Conservation (phyloP, 2,888 invertebrate genomes). For the Liopterus haemorrhoidalis region DNA sequence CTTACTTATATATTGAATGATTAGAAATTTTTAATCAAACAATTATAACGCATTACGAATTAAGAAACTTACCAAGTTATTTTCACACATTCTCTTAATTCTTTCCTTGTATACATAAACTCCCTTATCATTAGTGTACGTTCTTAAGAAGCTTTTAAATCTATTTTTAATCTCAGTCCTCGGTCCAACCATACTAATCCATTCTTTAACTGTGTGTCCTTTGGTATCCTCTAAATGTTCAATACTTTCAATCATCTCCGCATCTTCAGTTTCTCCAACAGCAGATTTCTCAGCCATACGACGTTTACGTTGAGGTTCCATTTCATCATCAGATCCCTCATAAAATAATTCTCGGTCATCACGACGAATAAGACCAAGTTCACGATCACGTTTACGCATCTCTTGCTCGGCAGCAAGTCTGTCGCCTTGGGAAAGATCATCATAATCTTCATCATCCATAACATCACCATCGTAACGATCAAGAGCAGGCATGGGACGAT, state of each 20-base stretch:
- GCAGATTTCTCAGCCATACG: constrained; percentile 85
- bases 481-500: constrained; percentile 90
- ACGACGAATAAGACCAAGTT: constrained; percentile 50
- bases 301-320: constrained; percentile 59
- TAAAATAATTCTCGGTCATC: constrained; percentile 84
- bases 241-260: constrained; percentile 89
- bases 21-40: constrained; percentile 29
- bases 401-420: constrained; percentile 87
- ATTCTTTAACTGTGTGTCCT: constrained; percentile 89
- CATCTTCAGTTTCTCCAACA: constrained; percentile 67
- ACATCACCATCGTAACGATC: constrained; percentile 86
- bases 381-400: constrained; percentile 78
- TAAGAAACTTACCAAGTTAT: constrained; percentile 55
- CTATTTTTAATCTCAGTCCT: constrained; percentile 92
- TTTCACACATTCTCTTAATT: constrained; percentile 91
- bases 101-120: constrained; percentile 87
- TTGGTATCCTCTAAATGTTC: constrained; percentile 98
- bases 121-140: constrained; percentile 79
- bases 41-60: constrained; percentile 17
- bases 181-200: constrained; percentile 94
- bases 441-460: constrained; percentile 81
- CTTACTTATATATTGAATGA: no score
- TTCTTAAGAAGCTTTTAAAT: constrained; percentile 87
- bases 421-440: constrained; percentile 79
- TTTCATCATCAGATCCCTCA: constrained; percentile 48